phyloP scores from a whole-genome alignment of 2,797 vertebrate genomes.

The Hoplostethus atlanticus region DNA sequence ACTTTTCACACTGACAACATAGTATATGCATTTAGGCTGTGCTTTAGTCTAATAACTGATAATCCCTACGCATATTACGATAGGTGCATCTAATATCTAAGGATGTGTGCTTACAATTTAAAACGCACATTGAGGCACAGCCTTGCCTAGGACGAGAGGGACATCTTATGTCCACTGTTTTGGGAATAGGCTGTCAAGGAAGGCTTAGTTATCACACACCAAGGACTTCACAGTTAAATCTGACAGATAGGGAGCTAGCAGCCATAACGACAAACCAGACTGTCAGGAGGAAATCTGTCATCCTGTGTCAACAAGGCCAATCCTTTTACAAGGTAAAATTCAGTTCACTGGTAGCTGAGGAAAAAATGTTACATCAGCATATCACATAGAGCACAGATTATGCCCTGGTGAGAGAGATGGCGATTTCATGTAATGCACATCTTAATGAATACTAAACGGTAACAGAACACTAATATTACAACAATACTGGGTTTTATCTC shows the following conservation, averaged over 20 bases:
- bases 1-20: neutral
- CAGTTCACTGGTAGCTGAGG: neutral
- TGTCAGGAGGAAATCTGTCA: constrained; percentile 3
- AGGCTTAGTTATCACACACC: neutral
- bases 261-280: neutral
- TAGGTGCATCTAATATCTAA: neutral
- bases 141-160: neutral
- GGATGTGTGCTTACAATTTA: neutral
- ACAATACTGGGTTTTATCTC: accelerated
- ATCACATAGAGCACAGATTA: neutral
- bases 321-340: neutral
- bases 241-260: neutral
- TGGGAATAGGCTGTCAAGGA: neutral
- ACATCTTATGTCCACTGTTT: neutral
- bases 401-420: neutral
- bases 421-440: neutral
- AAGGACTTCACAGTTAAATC: neutral
- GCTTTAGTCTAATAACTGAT: neutral
- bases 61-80: neutral
- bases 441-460: neutral
- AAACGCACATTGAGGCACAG: neutral
- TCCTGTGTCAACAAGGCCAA: constrained; percentile 32
- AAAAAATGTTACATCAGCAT: neutral
- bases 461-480: neutral
- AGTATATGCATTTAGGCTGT: neutral